Evolutionary conservation across 1,140 invertebrate species (phyloP).

Genomic region (Neodiprion pinetum): DNA sequence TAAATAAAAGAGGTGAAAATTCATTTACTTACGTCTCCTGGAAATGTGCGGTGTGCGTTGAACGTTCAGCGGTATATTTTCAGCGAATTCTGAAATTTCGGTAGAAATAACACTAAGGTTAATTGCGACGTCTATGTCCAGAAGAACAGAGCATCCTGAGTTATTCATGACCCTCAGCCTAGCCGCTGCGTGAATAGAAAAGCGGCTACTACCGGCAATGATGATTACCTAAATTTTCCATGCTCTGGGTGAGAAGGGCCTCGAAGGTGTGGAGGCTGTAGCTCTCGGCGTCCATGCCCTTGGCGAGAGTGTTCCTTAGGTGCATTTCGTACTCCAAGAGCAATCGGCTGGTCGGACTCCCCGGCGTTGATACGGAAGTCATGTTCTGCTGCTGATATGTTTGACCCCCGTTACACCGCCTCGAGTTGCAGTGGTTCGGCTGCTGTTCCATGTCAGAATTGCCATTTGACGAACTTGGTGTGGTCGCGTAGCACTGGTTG

Average conservation of each 20-base stretch:
- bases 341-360: constrained; percentile 85
- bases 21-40: constrained; percentile 75
- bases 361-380: constrained; percentile 71
- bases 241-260: constrained; percentile 89
- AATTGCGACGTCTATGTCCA: constrained; percentile 15
- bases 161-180: no score
- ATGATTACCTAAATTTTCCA: constrained; percentile 88
- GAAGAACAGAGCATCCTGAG: no score
- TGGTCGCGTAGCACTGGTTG: constrained; percentile 92
- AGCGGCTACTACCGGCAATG: no score
- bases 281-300: constrained; percentile 94
- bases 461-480: constrained; percentile 88
- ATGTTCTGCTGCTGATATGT: constrained; percentile 51
- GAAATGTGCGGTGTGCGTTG: constrained; percentile 83
- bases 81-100: constrained; percentile 77
- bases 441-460: constrained; percentile 85
- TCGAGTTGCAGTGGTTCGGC: constrained; percentile 69
- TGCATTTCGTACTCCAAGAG: constrained; percentile 95
- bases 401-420: constrained; percentile 57
- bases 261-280: constrained; percentile 94
- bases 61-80: constrained; percentile 81
- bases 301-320: constrained; percentile 89
- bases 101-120: constrained; percentile 27
- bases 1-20: constrained; percentile 17
- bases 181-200: no score